phyloP scores from a whole-genome alignment of 2,113 vertebrate species.

The Archocentrus centrarchus region DNA sequence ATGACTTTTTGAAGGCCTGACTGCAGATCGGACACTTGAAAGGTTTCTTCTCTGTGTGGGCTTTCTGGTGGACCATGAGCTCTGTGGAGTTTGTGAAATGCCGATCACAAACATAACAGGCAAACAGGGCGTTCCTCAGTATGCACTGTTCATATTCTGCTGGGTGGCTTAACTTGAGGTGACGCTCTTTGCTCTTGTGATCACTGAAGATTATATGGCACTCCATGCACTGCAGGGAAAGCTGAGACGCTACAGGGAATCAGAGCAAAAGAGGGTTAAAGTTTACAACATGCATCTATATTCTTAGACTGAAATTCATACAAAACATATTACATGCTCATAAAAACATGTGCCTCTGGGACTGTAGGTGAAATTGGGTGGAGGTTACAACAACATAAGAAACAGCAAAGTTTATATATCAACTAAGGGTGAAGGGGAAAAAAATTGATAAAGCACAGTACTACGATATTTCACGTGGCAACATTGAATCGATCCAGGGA shows the following conservation, averaged over 20 bases:
- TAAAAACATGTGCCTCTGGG: not conserved
- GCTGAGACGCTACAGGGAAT: constrained; percentile 74
- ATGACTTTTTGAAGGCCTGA: constrained; percentile 85
- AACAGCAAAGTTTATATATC: not conserved
- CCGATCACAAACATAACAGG: constrained; percentile 89
- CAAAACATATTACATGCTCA: not conserved
- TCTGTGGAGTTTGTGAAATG: constrained; percentile 89
- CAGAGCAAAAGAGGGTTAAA: not conserved
- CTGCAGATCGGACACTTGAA: constrained; percentile 83
- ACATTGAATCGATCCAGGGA: not conserved
- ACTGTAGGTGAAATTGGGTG: not conserved
- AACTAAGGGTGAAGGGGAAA: not conserved
- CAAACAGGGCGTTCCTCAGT: constrained; percentile 84
- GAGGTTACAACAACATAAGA: not conserved
- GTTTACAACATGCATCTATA: not conserved
- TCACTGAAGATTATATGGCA: constrained; percentile 86
- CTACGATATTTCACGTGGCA: not conserved
- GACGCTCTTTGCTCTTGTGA: constrained; percentile 80
- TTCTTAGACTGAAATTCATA: not conserved
- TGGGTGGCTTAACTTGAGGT: constrained; percentile 81
- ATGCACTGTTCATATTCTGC: constrained; percentile 81
- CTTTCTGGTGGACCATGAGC: constrained; percentile 89
- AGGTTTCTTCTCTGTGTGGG: constrained; percentile 87
- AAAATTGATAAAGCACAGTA: not conserved
- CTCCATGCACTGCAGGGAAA: constrained; percentile 81